Evolutionary conservation across 2,113 vertebrate species (phyloP).

Genomic region (Ammodramus savannarum): DNA sequence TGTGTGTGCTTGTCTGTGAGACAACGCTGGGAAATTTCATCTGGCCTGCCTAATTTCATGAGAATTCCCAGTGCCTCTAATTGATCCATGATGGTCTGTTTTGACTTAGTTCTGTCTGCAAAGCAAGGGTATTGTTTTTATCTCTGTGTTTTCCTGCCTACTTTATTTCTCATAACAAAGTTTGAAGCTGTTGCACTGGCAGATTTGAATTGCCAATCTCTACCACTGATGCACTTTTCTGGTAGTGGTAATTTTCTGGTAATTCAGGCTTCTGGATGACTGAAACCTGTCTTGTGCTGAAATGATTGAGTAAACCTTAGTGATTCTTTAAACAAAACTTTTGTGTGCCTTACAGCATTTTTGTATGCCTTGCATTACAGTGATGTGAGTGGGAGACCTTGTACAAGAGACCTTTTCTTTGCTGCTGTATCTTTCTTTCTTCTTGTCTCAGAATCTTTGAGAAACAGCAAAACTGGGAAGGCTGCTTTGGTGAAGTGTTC

Average conservation of each 20-base stretch:
- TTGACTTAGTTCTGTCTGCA: background rate
- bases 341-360: background rate
- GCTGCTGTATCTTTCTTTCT: background rate
- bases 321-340: background rate
- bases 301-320: background rate
- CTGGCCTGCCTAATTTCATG: slow-evolving; percentile 5
- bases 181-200: background rate
- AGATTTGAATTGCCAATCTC: background rate
- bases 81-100: slow-evolving; percentile 46
- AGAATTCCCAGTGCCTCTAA: slow-evolving; percentile 46
- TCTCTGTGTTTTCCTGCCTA: background rate
- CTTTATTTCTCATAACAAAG: background rate
- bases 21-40: slow-evolving; percentile 26
- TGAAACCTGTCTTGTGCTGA: background rate
- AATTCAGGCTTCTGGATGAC: background rate
- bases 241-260: background rate
- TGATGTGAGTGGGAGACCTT: background rate
- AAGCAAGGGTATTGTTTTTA: background rate
- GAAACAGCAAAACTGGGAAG: background rate
- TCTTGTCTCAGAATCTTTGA: background rate
- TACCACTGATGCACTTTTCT: background rate
- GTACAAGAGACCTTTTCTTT: background rate
- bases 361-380: background rate
- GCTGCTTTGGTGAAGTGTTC: background rate
- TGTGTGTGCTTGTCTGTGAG: slow-evolving; percentile 7